phyloP scores from a whole-genome alignment of 2,888 invertebrate genomes.

The Hydrotaea diabolus region DNA sequence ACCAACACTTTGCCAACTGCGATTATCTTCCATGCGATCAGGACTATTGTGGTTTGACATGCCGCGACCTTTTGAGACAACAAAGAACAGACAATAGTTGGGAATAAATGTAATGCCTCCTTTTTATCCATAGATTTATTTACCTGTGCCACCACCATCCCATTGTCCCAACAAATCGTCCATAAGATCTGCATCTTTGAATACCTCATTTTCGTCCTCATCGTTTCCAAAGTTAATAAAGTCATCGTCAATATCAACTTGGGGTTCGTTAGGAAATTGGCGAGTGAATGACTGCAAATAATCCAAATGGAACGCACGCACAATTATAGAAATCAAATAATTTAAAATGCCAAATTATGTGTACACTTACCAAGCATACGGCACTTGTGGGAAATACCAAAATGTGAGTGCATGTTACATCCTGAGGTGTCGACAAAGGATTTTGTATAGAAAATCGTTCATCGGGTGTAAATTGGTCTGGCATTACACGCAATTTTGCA shows the following conservation, averaged over 20 bases:
- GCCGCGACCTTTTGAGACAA: constrained; percentile 81
- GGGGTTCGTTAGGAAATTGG: constrained; percentile 79
- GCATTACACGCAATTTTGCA: constrained; percentile 92
- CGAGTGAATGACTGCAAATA: constrained; percentile 75
- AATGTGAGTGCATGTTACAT: constrained; percentile 98
- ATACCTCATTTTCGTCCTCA: constrained; percentile 81
- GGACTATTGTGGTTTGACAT: constrained; percentile 83
- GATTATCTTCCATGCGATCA: constrained; percentile 80
- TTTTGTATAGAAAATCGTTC: constrained; percentile 95
- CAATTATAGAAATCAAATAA: neutral
- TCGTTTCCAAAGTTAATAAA: constrained; percentile 84
- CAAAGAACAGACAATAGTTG: constrained; percentile 9
- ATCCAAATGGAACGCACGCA: neutral
- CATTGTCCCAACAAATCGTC: constrained; percentile 89
- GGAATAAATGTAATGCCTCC: constrained; percentile 5
- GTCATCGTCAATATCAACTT: constrained; percentile 84
- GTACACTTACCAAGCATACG: constrained; percentile 89
- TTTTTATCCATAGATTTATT: constrained; percentile 69
- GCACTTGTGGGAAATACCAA: constrained; percentile 99
- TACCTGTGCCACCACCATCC: constrained; percentile 78
- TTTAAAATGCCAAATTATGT: neutral
- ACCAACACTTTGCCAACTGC: constrained; percentile 82
- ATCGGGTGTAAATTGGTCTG: constrained; percentile 97
- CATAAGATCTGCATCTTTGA: constrained; percentile 81
- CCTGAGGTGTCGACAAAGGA: constrained; percentile 96